A percentile compares a stretch with the other conserved stretches of the same genome.
Evolutionary conservation across 2,113 vertebrate genomes (phyloP).

Genomic region (Sminthopsis crassicaudata): DNA sequence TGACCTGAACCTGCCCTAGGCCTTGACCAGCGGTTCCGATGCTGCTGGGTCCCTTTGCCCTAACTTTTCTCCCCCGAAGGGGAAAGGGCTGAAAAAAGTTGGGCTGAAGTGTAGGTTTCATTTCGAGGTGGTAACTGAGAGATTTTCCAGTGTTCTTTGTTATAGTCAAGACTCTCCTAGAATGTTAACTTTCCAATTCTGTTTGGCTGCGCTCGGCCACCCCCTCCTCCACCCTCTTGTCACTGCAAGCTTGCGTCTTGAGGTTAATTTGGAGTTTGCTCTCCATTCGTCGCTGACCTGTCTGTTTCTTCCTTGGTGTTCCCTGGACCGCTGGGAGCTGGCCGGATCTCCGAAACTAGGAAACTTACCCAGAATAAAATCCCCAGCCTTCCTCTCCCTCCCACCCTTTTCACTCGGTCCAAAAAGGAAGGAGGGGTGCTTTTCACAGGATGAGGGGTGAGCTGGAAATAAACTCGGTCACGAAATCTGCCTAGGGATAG

Average conservation of each 20-base stretch:
- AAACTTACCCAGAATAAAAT: background rate
- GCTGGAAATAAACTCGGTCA: constrained; percentile 59
- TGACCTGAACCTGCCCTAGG: background rate
- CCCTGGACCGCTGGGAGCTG: background rate
- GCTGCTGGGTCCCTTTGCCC: background rate
- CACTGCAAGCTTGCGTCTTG: constrained; percentile 34
- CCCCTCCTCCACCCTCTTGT: background rate
- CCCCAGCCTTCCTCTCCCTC: background rate
- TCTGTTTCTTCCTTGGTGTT: background rate
- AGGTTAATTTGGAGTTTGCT: constrained; percentile 3
- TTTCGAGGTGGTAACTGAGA: background rate
- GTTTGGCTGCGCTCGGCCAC: background rate
- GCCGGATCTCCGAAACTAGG: background rate
- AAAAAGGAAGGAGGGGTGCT: background rate
- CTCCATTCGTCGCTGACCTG: background rate
- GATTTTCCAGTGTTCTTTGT: background rate
- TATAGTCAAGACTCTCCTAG: background rate
- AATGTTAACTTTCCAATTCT: background rate
- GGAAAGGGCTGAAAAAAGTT: background rate
- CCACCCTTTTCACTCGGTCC: background rate
- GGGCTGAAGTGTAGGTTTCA: background rate
- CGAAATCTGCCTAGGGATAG: constrained; percentile 40
- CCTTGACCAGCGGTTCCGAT: background rate
- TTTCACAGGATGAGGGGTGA: background rate
- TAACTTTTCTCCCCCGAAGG: background rate